phyloP scores from a whole-genome alignment of 1,140 invertebrate genomes.

The Drosophila subpulchrella region DNA sequence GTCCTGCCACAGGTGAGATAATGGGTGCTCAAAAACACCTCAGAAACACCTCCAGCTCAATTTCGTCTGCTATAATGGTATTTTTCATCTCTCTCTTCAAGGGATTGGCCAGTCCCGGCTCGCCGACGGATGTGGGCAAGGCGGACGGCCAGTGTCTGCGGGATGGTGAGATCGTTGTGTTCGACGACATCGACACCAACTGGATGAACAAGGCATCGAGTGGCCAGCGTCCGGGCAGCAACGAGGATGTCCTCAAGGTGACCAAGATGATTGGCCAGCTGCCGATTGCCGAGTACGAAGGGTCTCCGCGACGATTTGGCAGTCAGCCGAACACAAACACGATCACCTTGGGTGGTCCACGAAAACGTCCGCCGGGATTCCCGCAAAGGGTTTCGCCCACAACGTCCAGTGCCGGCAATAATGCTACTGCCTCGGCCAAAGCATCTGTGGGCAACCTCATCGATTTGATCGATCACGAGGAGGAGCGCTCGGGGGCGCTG shows the following conservation, averaged over 20 bases:
- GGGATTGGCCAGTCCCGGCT: conserved; percentile 75
- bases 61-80: not conserved
- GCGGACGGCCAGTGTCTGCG: conserved; percentile 71
- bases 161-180: conserved; percentile 89
- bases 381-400: conserved; percentile 86
- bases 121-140: conserved; percentile 80
- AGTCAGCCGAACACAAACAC: conserved; percentile 41
- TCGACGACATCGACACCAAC: conserved; percentile 91
- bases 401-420: conserved; percentile 13
- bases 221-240: conserved; percentile 35
- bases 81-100: conserved; percentile 6
- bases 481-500: conserved; percentile 3
- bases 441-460: conserved; percentile 63
- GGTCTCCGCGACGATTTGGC: conserved; percentile 94
- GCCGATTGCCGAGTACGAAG: conserved; percentile 91
- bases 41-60: not conserved
- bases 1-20: conserved; percentile 48
- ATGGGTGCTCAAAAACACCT: too few species aligned
- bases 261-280: conserved; percentile 92
- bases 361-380: conserved; percentile 89
- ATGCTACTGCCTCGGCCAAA: conserved; percentile 37
- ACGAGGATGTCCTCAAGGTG: conserved; percentile 87
- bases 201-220: conserved; percentile 85
- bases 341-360: conserved; percentile 34
- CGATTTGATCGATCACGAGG: conserved; percentile 68